phyloP scores from a whole-genome alignment of 1,140 invertebrate species.

The Heterodera schachtii region DNA sequence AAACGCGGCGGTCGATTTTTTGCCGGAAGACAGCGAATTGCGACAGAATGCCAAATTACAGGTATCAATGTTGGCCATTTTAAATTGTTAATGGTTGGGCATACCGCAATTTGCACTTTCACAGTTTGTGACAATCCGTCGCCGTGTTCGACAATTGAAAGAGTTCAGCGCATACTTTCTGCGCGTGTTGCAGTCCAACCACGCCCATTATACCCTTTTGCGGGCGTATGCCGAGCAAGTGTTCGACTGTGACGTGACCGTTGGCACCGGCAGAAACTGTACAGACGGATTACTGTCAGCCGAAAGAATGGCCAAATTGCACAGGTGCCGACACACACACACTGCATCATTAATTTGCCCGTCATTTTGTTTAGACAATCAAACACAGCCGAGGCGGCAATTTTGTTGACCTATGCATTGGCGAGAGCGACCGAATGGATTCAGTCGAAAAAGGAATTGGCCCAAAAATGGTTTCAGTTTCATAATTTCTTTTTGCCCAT shows the following conservation, averaged over 20 bases:
- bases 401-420: conserved; percentile 57
- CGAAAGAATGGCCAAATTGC: conserved; percentile 21
- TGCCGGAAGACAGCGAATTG: conserved; percentile 40
- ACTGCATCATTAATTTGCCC: not conserved
- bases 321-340: conserved; percentile 9
- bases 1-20: conserved; percentile 9
- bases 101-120: too few relatives aligned
- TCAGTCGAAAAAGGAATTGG: conserved; percentile 44
- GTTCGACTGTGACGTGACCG: conserved; percentile 31
- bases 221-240: conserved; percentile 58
- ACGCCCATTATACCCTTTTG: conserved; percentile 58
- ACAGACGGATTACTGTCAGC: conserved; percentile 12
- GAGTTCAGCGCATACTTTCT: conserved; percentile 61
- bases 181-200: conserved; percentile 57
- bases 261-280: conserved; percentile 19
- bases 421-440: conserved; percentile 50
- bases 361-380: conserved; percentile 33
- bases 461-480: conserved; percentile 38
- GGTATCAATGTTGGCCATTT: not conserved
- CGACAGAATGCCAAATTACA: conserved; percentile 27
- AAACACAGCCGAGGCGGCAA: conserved; percentile 45
- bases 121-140: conserved; percentile 47
- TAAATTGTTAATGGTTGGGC: too few relatives aligned
- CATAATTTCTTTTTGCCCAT: not conserved
- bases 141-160: conserved; percentile 37